These are phyloP conservation scores for Xenopus laevis DNA, from an alignment of 2,113 vertebrate species.

Conservation along the genomic window DNA sequence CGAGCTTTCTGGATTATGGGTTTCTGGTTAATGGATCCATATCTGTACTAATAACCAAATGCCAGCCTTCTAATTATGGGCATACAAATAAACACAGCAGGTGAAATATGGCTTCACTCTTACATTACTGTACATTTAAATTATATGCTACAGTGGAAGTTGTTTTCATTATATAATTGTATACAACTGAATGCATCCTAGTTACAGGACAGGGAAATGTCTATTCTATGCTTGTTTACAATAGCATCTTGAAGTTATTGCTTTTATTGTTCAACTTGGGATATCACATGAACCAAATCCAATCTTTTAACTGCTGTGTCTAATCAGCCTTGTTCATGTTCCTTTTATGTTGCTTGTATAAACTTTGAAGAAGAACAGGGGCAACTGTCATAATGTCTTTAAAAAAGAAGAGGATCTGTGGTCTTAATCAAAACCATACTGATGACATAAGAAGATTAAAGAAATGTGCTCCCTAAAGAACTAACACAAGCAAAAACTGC, in stretches of 20 bases:
- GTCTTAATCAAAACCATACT: not conserved
- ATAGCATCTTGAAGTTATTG: slow-evolving; percentile 28
- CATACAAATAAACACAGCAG: too few species aligned
- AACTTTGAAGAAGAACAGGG: slow-evolving; percentile 5
- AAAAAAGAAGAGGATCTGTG: not conserved
- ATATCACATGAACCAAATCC: slow-evolving; percentile 31
- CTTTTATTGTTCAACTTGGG: slow-evolving; percentile 15
- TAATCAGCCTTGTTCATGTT: slow-evolving; percentile 24
- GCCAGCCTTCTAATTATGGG: too few species aligned
- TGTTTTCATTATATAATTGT: not conserved
- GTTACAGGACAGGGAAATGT: not conserved
- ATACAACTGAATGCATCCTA: not conserved
- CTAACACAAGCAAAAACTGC: too few species aligned
- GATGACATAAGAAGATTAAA: not conserved
- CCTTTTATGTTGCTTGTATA: slow-evolving; percentile 35
- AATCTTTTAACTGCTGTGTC: slow-evolving; percentile 27
- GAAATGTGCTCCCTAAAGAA: too few species aligned
- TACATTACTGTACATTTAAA: too few species aligned
- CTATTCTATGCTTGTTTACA: not conserved
- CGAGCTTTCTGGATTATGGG: too few species aligned
- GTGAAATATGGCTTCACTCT: too few species aligned
- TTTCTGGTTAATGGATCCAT: too few species aligned
- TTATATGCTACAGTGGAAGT: too few species aligned
- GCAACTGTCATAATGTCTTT: slow-evolving; percentile 15
- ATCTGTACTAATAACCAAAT: too few species aligned